Evolutionary conservation across 2,797 vertebrate species (phyloP).

Genomic region (Craterocephalus amniculus): DNA sequence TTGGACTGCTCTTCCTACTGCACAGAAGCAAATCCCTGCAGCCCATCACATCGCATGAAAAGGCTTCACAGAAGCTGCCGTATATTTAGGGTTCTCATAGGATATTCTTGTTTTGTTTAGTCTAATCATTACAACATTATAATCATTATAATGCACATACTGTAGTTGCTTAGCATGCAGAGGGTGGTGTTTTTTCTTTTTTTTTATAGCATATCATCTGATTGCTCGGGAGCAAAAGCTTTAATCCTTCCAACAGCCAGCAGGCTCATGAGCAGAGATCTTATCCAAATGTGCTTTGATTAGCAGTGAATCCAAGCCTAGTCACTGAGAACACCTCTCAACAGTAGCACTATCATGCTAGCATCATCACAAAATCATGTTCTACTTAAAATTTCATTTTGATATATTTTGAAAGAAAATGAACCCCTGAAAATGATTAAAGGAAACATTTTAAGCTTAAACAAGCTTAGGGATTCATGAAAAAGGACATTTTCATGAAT

Average conservation of each 20-base stretch:
- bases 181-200: too few species aligned
- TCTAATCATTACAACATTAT: background rate
- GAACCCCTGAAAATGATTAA: too few species aligned
- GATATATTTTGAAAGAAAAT: too few species aligned
- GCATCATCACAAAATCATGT: slow-evolving; percentile 3
- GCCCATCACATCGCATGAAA: background rate
- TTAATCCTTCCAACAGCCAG: slow-evolving; percentile 5
- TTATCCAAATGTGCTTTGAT: slow-evolving; percentile 20
- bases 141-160: background rate
- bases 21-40: slow-evolving; percentile 26
- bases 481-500: too few species aligned
- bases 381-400: background rate
- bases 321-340: background rate
- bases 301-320: slow-evolving; percentile 4
- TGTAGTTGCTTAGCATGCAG: slow-evolving; percentile 1
- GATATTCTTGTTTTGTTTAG: background rate
- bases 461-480: too few species aligned
- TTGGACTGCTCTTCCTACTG: background rate
- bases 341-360: background rate
- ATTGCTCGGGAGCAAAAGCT: slow-evolving; percentile 1
- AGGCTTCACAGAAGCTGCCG: slow-evolving; percentile 1
- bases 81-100: background rate
- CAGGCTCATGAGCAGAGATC: slow-evolving; percentile 17
- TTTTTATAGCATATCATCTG: background rate
- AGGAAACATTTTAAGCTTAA: too few species aligned